phyloP scores from a whole-genome alignment of 2,888 invertebrate genomes.

The Teleogryllus oceanicus region DNA sequence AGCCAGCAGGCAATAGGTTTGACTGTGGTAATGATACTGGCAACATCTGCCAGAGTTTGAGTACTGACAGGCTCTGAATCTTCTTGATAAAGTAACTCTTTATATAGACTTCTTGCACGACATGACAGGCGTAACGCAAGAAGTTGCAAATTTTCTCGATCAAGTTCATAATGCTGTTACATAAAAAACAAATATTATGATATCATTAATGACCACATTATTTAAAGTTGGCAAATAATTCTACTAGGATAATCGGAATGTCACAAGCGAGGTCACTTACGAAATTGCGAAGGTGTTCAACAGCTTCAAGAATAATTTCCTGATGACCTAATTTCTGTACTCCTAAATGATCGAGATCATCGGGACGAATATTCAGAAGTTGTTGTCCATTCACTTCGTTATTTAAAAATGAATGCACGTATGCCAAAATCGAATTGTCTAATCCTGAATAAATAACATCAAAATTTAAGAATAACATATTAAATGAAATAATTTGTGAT shows the following conservation, averaged over 20 bases:
- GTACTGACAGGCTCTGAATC: constrained; percentile 66
- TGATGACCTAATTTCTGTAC: constrained; percentile 87
- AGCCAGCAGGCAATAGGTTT: constrained; percentile 90
- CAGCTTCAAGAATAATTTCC: constrained; percentile 87
- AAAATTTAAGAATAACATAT: constrained; percentile 33
- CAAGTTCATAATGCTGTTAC: constrained; percentile 80
- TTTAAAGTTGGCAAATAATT: no score
- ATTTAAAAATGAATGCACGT: constrained; percentile 75
- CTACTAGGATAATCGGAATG: no score
- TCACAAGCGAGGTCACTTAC: constrained; percentile 54
- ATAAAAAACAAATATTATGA: background rate
- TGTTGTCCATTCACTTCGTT: constrained; percentile 78
- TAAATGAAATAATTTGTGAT: constrained; percentile 26
- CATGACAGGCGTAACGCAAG: constrained; percentile 81
- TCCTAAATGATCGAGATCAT: constrained; percentile 83
- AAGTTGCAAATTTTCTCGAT: constrained; percentile 87
- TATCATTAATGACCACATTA: no score
- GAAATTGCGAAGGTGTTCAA: constrained; percentile 84
- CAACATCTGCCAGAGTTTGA: constrained; percentile 79
- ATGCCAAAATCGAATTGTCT: constrained; percentile 73
- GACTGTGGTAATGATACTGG: constrained; percentile 75
- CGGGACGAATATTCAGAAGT: constrained; percentile 78
- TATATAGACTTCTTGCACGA: constrained; percentile 72
- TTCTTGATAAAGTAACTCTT: constrained; percentile 60
- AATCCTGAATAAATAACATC: constrained; percentile 58